Conservation (phyloP, 1,140 invertebrate species). For the Plutomurus gul region DNA sequence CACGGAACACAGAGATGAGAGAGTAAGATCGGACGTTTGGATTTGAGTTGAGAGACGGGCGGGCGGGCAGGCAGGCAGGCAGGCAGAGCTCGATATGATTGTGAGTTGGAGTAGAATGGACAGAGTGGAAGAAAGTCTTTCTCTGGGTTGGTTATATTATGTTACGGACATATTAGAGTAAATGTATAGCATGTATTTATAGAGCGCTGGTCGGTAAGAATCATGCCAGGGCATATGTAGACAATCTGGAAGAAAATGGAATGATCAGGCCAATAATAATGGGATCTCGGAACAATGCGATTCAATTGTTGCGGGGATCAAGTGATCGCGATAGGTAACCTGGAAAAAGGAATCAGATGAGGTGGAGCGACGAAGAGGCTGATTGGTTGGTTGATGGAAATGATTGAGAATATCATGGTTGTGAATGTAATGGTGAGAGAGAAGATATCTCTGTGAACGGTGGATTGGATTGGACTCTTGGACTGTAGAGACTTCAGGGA, state of each 20-base stretch:
- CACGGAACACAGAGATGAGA: neutral
- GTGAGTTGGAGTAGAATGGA: constrained; percentile 10
- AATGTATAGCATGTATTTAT: neutral
- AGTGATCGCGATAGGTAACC: neutral
- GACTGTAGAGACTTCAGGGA: neutral
- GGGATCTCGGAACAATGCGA: neutral
- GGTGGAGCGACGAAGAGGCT: neutral
- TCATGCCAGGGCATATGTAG: neutral
- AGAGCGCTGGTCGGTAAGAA: neutral
- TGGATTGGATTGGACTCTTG: too few species aligned
- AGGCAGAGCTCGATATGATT: neutral
- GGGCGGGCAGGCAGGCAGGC: neutral
- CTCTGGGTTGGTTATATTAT: neutral
- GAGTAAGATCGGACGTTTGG: constrained; percentile 4
- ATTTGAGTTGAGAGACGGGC: neutral
- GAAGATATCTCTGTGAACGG: neutral
- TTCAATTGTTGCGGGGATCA: neutral
- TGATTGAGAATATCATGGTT: neutral
- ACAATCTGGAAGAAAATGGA: constrained; percentile 1
- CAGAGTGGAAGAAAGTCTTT: constrained; percentile 9
- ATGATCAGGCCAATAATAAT: constrained; percentile 1
- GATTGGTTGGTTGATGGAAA: neutral
- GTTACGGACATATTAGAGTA: neutral
- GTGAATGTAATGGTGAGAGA: constrained; percentile 7
- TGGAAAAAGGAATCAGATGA: neutral